These are phyloP conservation scores for Ylistrum balloti DNA, from an alignment of 1,140 invertebrate species.

Conservation along the genomic window DNA sequence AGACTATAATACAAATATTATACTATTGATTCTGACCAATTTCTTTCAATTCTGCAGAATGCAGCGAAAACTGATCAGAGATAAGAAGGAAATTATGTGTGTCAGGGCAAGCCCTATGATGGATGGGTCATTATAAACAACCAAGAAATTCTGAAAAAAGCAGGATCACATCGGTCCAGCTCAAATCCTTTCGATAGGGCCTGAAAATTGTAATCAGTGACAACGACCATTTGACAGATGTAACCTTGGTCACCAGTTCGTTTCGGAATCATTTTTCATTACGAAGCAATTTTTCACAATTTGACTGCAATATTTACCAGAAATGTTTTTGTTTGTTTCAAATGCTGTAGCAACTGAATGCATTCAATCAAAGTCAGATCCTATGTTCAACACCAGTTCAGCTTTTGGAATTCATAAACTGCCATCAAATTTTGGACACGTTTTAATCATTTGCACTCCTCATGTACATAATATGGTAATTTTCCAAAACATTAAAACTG, in stretches of 20 bases:
- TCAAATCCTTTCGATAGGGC: background rate
- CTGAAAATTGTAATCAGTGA: background rate
- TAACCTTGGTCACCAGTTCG: background rate
- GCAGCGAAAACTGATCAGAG: background rate
- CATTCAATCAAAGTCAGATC: background rate
- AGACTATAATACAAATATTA: slow-evolving; percentile 25
- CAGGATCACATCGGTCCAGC: background rate
- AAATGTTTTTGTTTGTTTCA: background rate
- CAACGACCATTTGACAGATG: background rate
- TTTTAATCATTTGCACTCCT: background rate
- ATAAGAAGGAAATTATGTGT: slow-evolving; percentile 19
- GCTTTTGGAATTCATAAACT: background rate
- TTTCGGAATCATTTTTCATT: background rate
- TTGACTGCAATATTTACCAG: background rate
- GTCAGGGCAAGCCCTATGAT: slow-evolving; percentile 30
- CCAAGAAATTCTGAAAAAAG: background rate
- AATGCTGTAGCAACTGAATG: background rate
- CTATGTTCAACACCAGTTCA: background rate
- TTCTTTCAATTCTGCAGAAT: slow-evolving; percentile 16
- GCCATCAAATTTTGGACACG: background rate
- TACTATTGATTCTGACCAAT: background rate
- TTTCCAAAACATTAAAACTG: background rate
- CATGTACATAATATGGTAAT: background rate
- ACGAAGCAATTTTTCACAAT: background rate
- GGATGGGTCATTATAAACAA: slow-evolving; percentile 27